A percentile compares a stretch with the other conserved stretches of the same genome.
Evolutionary conservation across 2,797 vertebrate species (phyloP).

Genomic region (Philypnodon macrostomus): DNA sequence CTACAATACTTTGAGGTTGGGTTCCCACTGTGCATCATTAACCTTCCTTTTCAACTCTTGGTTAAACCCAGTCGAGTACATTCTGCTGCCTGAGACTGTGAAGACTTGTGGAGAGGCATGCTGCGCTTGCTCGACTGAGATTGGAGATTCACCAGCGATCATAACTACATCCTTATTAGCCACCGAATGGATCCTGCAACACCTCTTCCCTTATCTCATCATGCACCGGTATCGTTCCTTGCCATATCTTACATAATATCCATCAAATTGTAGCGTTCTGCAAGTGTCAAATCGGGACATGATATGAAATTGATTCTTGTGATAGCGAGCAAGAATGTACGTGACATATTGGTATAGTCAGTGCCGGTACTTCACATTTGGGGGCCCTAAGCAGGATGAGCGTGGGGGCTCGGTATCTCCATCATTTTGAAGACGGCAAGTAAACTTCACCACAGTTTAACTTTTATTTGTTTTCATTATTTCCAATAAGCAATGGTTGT

Average conservation of each 20-base stretch:
- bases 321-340: conserved; percentile 35
- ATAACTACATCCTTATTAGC: conserved; percentile 57
- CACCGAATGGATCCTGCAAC: conserved; percentile 35
- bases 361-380: too few species aligned
- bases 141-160: conserved; percentile 36
- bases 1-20: conserved; percentile 60
- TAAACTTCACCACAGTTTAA: too few species aligned
- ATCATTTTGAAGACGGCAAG: too few species aligned
- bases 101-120: conserved; percentile 34
- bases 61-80: conserved; percentile 50
- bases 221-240: conserved; percentile 14
- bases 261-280: conserved; percentile 20
- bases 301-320: conserved; percentile 33
- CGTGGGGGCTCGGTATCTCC: too few species aligned
- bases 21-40: conserved; percentile 77
- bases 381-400: too few species aligned
- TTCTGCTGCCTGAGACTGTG: conserved; percentile 31
- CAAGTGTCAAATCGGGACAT: conserved; percentile 32
- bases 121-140: conserved; percentile 42
- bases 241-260: conserved; percentile 13
- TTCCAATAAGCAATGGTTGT: too few species aligned
- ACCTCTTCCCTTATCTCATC: conserved; percentile 11
- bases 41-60: conserved; percentile 65
- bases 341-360: conserved; percentile 27
- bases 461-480: too few species aligned